These are phyloP conservation scores for Choristoneura rosaceana DNA, from an alignment of 2,888 invertebrate species.

Conservation along the genomic window DNA sequence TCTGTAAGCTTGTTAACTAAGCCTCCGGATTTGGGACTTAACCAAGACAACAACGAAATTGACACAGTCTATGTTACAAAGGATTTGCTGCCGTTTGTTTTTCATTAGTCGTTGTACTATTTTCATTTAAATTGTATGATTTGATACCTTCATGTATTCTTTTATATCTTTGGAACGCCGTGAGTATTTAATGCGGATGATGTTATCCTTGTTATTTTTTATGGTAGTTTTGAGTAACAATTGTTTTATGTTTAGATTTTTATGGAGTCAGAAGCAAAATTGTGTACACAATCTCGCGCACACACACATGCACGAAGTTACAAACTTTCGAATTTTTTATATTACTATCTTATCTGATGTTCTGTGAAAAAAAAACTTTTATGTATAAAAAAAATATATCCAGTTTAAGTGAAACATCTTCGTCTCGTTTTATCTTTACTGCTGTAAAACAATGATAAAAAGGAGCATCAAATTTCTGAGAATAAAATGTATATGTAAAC, in stretches of 20 bases:
- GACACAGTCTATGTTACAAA: neutral
- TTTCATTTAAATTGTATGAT: neutral
- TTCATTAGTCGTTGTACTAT: neutral
- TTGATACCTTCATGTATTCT: neutral
- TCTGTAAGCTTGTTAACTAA: constrained; percentile 8
- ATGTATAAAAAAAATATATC: too few species aligned
- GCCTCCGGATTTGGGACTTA: neutral
- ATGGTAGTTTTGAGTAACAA: too few species aligned
- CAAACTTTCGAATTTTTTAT: too few species aligned
- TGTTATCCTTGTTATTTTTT: too few species aligned
- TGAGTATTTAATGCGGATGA: too few species aligned
- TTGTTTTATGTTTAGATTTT: too few species aligned
- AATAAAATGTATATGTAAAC: constrained; percentile 24
- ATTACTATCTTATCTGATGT: too few species aligned
- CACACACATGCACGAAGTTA: too few species aligned
- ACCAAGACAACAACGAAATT: constrained; percentile 1
- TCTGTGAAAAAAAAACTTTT: too few species aligned
- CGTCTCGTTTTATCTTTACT: constrained; percentile 5
- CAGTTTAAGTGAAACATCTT: too few species aligned
- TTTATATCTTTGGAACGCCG: neutral
- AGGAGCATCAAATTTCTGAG: constrained; percentile 16
- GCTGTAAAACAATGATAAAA: neutral
- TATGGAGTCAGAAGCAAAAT: too few species aligned
- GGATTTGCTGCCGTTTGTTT: neutral
- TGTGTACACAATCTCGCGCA: too few species aligned